Conservation (phyloP, 2,113 vertebrate species). For the Gymnogyps californianus region DNA sequence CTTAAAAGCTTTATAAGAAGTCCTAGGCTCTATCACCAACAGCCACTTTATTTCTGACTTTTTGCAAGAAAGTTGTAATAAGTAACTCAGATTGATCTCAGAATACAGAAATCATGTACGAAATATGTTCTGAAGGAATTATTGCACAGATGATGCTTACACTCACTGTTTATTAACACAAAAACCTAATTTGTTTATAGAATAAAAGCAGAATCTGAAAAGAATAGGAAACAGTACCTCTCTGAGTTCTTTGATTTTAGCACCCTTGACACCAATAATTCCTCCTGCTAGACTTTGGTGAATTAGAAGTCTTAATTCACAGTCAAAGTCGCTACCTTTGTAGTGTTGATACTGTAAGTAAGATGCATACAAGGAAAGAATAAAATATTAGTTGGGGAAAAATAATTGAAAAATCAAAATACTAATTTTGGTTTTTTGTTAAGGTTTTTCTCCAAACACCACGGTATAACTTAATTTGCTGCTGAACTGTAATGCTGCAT, state of each 20-base stretch:
- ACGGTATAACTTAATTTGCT: not conserved
- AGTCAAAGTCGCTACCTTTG: conserved; percentile 95
- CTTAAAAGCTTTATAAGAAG: not conserved
- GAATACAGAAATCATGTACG: not conserved
- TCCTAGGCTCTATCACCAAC: not conserved
- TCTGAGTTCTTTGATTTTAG: conserved; percentile 96
- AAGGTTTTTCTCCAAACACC: not conserved
- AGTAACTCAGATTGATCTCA: not conserved
- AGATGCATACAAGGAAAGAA: conserved; percentile 16
- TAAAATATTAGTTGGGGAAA: not conserved
- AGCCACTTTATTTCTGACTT: not conserved
- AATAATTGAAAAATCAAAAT: not conserved
- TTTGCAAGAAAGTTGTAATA: not conserved
- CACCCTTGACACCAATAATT: conserved; percentile 96
- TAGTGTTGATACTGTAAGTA: conserved; percentile 91
- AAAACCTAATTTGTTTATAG: not conserved
- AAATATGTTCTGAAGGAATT: not conserved
- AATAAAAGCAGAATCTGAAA: not conserved
- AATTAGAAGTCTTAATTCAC: conserved; percentile 92
- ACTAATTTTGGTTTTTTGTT: not conserved
- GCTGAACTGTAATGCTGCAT: not conserved
- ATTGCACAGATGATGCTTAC: not conserved
- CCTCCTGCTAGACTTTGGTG: conserved; percentile 95
- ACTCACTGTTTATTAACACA: not conserved
- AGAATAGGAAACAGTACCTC: conserved; percentile 76